A percentile compares a stretch with the other conserved stretches of the same genome.
Conservation (phyloP, 2,113 vertebrate genomes). For the Platanista minor region DNA sequence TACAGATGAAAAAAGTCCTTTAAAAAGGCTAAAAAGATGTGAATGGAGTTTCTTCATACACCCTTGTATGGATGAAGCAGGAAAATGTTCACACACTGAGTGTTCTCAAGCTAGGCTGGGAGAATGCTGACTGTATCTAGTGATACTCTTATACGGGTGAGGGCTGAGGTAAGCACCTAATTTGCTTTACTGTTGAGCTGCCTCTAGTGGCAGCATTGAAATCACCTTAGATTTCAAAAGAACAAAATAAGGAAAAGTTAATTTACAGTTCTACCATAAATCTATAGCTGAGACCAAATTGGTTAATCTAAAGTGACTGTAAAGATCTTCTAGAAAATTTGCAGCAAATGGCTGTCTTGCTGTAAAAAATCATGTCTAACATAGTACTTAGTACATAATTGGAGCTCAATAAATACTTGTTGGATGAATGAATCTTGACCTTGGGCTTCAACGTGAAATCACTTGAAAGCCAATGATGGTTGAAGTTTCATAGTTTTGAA, state of each 20-base stretch:
- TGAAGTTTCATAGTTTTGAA: background rate
- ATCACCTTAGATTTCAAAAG: background rate
- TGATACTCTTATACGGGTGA: background rate
- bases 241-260: background rate
- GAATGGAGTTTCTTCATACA: background rate
- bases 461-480: background rate
- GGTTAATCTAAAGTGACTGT: background rate
- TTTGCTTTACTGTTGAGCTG: background rate
- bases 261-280: background rate
- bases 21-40: conserved; percentile 19
- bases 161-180: background rate
- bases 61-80: background rate
- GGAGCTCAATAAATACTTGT: background rate
- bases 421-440: background rate
- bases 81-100: background rate
- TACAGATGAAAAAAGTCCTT: background rate
- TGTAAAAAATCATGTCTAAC: background rate
- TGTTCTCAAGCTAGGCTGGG: background rate
- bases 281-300: background rate
- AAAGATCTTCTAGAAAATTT: conserved; percentile 8
- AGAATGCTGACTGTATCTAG: background rate
- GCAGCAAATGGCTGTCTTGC: background rate
- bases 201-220: background rate
- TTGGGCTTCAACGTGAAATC: background rate
- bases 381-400: background rate